These are phyloP conservation scores for Mycteria americana DNA, from an alignment of 2,797 vertebrate genomes.

Conservation along the genomic window DNA sequence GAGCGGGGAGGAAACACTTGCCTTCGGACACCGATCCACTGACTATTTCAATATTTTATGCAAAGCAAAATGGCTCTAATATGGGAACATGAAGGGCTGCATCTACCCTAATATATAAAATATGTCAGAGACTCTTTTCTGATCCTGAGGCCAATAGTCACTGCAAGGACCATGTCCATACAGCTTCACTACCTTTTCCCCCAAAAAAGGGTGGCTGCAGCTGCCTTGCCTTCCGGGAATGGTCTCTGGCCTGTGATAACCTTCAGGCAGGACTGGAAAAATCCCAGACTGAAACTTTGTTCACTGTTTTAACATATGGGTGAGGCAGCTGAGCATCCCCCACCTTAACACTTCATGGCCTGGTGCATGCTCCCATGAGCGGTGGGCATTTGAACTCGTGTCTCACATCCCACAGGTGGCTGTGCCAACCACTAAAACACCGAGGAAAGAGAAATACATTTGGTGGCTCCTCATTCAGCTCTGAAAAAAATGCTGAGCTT, in stretches of 20 bases:
- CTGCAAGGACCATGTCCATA: neutral
- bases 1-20: neutral
- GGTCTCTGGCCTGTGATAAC: neutral
- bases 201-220: neutral
- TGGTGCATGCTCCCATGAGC: neutral
- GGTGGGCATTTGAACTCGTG: neutral
- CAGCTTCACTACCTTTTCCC: neutral
- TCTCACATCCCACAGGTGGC: neutral
- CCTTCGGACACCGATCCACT: neutral
- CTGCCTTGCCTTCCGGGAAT: neutral
- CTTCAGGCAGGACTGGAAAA: neutral
- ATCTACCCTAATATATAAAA: neutral
- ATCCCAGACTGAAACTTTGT: neutral
- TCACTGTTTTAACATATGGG: neutral
- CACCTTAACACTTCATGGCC: neutral
- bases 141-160: neutral
- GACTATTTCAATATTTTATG: neutral
- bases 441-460: neutral
- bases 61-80: neutral
- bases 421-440: neutral
- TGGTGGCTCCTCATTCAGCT: neutral
- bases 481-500: neutral
- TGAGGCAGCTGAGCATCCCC: neutral
- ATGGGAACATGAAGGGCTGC: neutral
- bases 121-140: neutral